A percentile compares a stretch with the other conserved stretches of the same genome.
Conservation (phyloP, 2,113 vertebrate genomes). For the Bos indicus region DNA sequence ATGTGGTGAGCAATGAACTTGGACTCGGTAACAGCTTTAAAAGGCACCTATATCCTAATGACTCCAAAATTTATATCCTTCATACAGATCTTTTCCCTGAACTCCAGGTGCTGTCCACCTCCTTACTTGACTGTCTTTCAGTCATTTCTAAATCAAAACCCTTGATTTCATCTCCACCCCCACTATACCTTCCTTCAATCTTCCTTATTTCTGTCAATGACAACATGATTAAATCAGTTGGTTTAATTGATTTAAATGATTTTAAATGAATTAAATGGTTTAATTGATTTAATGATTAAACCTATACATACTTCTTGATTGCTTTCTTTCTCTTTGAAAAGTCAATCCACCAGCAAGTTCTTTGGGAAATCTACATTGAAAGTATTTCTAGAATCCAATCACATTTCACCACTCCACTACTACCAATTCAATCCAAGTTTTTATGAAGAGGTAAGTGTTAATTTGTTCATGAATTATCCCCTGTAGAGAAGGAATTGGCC, state of each 20-base stretch:
- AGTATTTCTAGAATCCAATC: slow-evolving; percentile 30
- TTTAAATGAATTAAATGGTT: no score
- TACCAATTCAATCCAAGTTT: slow-evolving; percentile 26
- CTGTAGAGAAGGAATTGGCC: slow-evolving; percentile 12
- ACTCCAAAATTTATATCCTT: not conserved
- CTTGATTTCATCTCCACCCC: not conserved
- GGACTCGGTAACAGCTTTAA: not conserved
- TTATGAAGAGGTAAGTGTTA: slow-evolving; percentile 36
- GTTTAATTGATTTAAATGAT: no score
- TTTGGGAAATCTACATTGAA: slow-evolving; percentile 5
- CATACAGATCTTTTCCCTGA: not conserved
- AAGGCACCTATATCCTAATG: not conserved
- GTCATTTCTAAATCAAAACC: not conserved
- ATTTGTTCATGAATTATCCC: slow-evolving; percentile 50
- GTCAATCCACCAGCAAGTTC: not conserved
- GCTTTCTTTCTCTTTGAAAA: not conserved
- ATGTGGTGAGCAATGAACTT: not conserved
- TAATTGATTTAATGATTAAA: no score
- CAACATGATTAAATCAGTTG: not conserved
- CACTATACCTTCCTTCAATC: not conserved
- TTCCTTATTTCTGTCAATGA: slow-evolving; percentile 19
- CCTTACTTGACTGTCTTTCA: not conserved
- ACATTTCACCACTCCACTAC: slow-evolving; percentile 14
- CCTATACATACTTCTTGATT: not conserved
- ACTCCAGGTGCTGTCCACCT: not conserved